phyloP scores from a whole-genome alignment of 2,888 invertebrate species.

The Metopia argyrocephala region DNA sequence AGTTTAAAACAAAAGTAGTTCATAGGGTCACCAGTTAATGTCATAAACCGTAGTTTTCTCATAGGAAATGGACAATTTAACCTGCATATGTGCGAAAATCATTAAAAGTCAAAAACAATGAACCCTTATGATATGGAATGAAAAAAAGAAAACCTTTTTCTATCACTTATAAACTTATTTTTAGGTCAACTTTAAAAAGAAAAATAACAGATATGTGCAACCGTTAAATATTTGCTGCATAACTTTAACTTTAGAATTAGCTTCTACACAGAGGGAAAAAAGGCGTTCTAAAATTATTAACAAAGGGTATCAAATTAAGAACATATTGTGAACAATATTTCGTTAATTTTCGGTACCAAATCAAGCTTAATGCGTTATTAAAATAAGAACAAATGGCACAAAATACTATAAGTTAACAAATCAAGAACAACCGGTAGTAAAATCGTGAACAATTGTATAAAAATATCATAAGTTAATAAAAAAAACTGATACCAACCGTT shows the following conservation, averaged over 20 bases:
- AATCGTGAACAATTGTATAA: no score
- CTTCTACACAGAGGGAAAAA: no score
- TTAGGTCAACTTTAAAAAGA: conserved; percentile 43
- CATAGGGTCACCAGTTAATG: conserved; percentile 53
- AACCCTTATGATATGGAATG: conserved; percentile 22
- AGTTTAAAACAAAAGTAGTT: conserved; percentile 24
- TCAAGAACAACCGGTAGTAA: no score
- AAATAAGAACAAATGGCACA: no score
- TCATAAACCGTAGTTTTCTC: conserved; percentile 31
- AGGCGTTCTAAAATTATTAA: no score
- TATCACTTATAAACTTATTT: conserved; percentile 12
- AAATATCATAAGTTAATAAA: no score
- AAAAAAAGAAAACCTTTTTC: conserved; percentile 4
- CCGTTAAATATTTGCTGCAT: no score
- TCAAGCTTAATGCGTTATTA: no score
- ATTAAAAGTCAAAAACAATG: conserved; percentile 2
- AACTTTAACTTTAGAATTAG: neutral
- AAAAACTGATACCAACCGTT: no score
- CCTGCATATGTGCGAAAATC: conserved; percentile 45
- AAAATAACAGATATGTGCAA: conserved; percentile 2
- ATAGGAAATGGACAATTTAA: conserved; percentile 33
- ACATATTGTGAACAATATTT: no score
- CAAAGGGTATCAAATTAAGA: neutral
- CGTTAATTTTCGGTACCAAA: no score
- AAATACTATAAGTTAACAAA: no score